A percentile compares a stretch with the other conserved stretches of the same genome.
Evolutionary conservation across 2,113 vertebrate species (phyloP).

Genomic region (Myotis yumanensis): DNA sequence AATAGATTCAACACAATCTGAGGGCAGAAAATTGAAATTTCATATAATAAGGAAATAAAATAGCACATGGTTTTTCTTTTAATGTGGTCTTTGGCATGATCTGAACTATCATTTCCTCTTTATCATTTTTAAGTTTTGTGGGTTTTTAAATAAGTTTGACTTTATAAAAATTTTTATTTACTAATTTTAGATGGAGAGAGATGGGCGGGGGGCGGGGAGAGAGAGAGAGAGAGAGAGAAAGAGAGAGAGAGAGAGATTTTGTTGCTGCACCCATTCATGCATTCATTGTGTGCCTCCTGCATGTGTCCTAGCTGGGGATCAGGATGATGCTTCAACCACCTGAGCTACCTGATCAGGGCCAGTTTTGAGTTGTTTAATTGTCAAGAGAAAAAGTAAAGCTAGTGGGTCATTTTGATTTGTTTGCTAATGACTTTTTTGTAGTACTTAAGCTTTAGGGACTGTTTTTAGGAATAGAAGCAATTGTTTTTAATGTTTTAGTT

Average conservation of each 20-base stretch:
- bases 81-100: background rate
- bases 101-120: background rate
- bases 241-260: too few relatives aligned
- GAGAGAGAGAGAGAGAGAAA: too few relatives aligned
- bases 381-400: background rate
- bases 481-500: background rate
- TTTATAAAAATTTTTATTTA: too few relatives aligned
- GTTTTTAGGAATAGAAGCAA: background rate
- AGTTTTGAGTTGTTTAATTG: background rate
- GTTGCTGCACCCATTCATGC: too few relatives aligned
- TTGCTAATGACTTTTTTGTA: background rate
- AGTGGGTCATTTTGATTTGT: background rate
- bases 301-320: background rate
- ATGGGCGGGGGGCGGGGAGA: too few relatives aligned
- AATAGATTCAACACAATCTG: background rate
- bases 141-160: too few relatives aligned
- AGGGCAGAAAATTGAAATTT: background rate
- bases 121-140: background rate
- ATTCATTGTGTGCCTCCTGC: too few relatives aligned
- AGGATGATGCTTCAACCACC: background rate
- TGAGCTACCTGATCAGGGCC: too few relatives aligned
- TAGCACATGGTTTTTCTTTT: background rate
- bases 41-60: background rate
- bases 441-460: background rate
- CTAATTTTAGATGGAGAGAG: too few relatives aligned